Percentiles rank a stretch among this genome's conserved stretches.
Conservation (phyloP, 2,113 vertebrate genomes). For the Pygoscelis adeliae region DNA sequence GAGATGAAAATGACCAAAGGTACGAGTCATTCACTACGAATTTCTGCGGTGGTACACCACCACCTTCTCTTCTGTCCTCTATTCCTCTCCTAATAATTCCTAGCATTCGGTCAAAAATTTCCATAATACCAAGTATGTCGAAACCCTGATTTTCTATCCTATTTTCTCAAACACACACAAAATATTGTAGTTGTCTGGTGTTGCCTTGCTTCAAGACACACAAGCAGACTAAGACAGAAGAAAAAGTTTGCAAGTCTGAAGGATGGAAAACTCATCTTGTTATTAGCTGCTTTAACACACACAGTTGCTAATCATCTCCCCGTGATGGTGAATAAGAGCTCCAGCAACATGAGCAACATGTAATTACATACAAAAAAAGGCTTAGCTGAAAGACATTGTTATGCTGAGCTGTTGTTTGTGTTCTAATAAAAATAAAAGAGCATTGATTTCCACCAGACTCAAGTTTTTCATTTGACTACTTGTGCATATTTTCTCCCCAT, state of each 20-base stretch:
- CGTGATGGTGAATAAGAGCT: neutral
- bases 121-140: neutral
- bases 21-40: neutral
- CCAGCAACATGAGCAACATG: neutral
- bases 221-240: neutral
- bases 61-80: neutral
- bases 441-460: neutral
- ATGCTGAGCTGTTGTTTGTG: neutral
- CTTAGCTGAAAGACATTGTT: neutral
- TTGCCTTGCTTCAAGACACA: neutral
- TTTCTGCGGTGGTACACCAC: neutral
- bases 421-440: neutral
- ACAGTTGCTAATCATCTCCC: neutral
- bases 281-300: neutral
- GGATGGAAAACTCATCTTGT: neutral
- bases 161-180: neutral
- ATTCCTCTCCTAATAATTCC: neutral
- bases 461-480: neutral
- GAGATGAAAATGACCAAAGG: neutral
- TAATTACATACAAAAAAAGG: neutral
- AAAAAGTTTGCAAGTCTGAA: neutral
- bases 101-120: neutral
- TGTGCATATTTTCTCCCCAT: neutral
- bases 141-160: neutral
- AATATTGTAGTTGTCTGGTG: neutral